phyloP scores from a whole-genome alignment of 1,140 invertebrate species.

The Tetramorium simillimum region DNA sequence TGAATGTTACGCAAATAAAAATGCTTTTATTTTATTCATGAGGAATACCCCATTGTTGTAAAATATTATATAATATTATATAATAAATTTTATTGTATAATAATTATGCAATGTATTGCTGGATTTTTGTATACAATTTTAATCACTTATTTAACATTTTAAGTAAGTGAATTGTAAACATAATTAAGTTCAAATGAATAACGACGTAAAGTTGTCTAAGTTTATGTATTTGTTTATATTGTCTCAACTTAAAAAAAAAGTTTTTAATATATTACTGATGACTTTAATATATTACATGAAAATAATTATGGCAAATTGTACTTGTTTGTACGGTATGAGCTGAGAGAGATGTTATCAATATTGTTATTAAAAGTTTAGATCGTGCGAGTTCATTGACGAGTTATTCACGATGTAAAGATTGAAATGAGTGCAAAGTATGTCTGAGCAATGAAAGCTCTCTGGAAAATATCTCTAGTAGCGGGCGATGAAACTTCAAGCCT shows the following conservation, averaged over 20 bases:
- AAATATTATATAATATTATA: no score
- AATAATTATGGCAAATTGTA: background rate
- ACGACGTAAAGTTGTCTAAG: background rate
- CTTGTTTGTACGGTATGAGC: background rate
- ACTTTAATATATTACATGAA: background rate
- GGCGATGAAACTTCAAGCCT: conserved; percentile 54
- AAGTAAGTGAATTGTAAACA: background rate
- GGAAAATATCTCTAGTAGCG: conserved; percentile 55
- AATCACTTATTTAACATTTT: background rate
- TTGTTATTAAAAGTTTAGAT: background rate
- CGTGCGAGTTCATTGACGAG: background rate
- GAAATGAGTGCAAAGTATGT: conserved; percentile 37
- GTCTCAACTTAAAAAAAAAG: background rate
- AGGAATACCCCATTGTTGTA: background rate
- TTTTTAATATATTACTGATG: background rate
- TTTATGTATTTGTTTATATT: background rate
- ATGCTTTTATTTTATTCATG: conserved; percentile 5
- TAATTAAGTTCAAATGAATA: background rate
- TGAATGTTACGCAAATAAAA: conserved; percentile 7
- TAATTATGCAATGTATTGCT: background rate
- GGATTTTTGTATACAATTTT: background rate
- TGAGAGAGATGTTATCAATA: background rate
- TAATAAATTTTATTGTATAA: no score
- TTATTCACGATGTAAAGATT: background rate
- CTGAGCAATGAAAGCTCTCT: background rate